Conservation (phyloP, 2,888 invertebrate genomes). For the Ochropacha duplaris region DNA sequence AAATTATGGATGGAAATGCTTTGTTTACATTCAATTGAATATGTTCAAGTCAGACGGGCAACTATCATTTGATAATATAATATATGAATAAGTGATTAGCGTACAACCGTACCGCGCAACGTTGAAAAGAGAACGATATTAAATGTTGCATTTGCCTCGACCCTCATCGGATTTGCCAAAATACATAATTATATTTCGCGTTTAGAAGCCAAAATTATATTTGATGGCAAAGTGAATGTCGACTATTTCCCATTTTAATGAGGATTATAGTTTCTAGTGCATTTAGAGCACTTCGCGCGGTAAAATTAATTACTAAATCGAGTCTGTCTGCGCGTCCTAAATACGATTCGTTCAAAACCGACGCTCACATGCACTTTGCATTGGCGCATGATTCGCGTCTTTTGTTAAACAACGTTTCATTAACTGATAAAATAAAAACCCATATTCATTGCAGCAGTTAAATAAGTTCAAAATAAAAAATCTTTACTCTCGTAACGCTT, state of each 20-base stretch:
- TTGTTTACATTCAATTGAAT: not conserved
- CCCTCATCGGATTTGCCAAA: slow-evolving; percentile 51
- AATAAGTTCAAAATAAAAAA: no score
- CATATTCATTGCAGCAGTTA: no score
- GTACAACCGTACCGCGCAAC: slow-evolving; percentile 16
- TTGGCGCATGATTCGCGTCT: slow-evolving; percentile 21
- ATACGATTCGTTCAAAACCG: slow-evolving; percentile 62
- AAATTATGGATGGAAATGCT: slow-evolving; percentile 17
- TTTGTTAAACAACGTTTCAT: not conserved
- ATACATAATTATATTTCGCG: slow-evolving; percentile 67
- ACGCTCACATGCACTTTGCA: slow-evolving; percentile 40
- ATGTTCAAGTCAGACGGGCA: slow-evolving; percentile 7
- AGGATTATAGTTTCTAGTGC: slow-evolving; percentile 81
- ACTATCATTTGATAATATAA: slow-evolving; percentile 20
- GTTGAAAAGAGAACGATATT: slow-evolving; percentile 30
- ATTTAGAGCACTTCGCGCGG: slow-evolving; percentile 77
- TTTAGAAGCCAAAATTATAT: slow-evolving; percentile 79
- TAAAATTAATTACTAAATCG: slow-evolving; percentile 82
- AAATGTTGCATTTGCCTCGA: slow-evolving; percentile 30
- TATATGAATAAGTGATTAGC: slow-evolving; percentile 33
- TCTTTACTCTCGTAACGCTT: no score
- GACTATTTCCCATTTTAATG: slow-evolving; percentile 79
- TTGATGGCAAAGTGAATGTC: slow-evolving; percentile 73
- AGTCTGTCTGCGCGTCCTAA: slow-evolving; percentile 63
- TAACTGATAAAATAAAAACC: not conserved